Percentiles rank a stretch among this genome's conserved stretches.
phyloP scores from a whole-genome alignment of 1,140 invertebrate species.

The Lutraria rhynchaena region DNA sequence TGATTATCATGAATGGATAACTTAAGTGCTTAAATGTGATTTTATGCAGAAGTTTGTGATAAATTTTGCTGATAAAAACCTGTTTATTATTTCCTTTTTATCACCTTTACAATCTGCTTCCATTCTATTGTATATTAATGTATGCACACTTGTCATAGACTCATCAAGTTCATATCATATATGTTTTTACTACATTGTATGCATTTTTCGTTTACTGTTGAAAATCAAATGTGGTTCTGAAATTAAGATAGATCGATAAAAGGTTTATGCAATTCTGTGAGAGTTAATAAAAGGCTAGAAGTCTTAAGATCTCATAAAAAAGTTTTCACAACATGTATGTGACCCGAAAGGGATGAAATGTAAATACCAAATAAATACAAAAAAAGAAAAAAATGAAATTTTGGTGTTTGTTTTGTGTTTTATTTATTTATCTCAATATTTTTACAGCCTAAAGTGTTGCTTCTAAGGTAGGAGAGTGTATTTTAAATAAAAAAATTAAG shows the following conservation, averaged over 20 bases:
- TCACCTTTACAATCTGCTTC: background rate
- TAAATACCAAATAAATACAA: slow-evolving; percentile 46
- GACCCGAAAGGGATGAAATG: slow-evolving; percentile 38
- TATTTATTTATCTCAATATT: too few species aligned
- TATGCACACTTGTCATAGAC: too few species aligned
- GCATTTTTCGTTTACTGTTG: background rate
- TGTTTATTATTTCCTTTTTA: background rate
- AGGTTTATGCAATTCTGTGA: slow-evolving; percentile 29
- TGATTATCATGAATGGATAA: too few species aligned
- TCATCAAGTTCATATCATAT: too few species aligned
- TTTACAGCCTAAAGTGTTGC: too few species aligned
- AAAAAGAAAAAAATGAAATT: slow-evolving; percentile 31
- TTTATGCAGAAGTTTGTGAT: slow-evolving; percentile 34
- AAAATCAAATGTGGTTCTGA: slow-evolving; percentile 35
- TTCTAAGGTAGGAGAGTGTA: too few species aligned
- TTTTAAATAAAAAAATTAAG: too few species aligned
- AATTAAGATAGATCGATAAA: slow-evolving; percentile 7
- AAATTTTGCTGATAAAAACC: slow-evolving; percentile 14
- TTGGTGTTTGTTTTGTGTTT: too few species aligned
- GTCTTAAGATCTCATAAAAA: slow-evolving; percentile 43
- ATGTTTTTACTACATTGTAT: too few species aligned
- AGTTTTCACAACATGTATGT: slow-evolving; percentile 36
- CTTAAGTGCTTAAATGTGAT: slow-evolving; percentile 42
- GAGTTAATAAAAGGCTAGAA: background rate
- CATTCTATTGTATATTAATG: background rate